Conservation (phyloP, 2,888 invertebrate species). For the Lagria hirta region DNA sequence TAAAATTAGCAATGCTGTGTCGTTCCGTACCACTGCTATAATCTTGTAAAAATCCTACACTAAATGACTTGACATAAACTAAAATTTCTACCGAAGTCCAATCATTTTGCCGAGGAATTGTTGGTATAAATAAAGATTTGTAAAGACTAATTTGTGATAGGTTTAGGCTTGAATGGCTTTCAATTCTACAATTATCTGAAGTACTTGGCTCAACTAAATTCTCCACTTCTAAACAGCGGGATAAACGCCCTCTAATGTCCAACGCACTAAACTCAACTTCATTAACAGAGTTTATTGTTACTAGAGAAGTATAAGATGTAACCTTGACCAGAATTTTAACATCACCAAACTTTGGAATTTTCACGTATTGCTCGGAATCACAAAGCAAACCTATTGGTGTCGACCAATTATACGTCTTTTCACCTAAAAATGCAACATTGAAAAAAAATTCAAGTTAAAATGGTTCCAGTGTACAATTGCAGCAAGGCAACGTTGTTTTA, state of each 20-base stretch:
- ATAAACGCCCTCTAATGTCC: conserved; percentile 73
- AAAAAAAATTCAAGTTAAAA: too few relatives aligned
- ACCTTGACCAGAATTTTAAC: conserved; percentile 58
- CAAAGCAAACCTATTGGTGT: conserved; percentile 55
- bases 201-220: too few relatives aligned
- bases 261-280: conserved; percentile 76
- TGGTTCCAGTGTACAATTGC: too few relatives aligned
- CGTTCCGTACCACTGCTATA: conserved; percentile 49
- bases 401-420: too few relatives aligned
- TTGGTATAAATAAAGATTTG: conserved; percentile 33
- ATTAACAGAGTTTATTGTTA: conserved; percentile 61
- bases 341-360: conserved; percentile 62
- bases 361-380: conserved; percentile 60
- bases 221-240: conserved; percentile 47
- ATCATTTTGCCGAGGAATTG: conserved; percentile 32
- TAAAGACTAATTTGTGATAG: too few relatives aligned
- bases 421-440: too few relatives aligned
- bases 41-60: conserved; percentile 55
- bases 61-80: conserved; percentile 54
- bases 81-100: conserved; percentile 41
- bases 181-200: too few relatives aligned
- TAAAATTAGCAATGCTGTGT: conserved; percentile 56
- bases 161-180: too few relatives aligned
- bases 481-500: background rate
- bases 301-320: conserved; percentile 57